These are phyloP conservation scores for Paedocypris micromegethes DNA, from an alignment of 2,797 vertebrate genomes.

Conservation along the genomic window DNA sequence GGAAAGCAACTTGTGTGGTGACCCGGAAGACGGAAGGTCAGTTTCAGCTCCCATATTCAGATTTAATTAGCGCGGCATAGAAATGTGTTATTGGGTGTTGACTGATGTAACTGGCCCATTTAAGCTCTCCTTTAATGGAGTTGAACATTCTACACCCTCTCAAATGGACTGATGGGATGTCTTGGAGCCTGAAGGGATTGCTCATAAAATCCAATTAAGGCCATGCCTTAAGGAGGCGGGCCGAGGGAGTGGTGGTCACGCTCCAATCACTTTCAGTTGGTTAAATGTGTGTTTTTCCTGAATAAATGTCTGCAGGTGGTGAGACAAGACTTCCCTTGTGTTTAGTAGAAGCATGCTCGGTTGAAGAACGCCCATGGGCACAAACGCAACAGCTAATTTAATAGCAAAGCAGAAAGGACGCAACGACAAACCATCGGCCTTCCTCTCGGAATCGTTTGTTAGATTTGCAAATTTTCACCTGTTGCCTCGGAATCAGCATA, in stretches of 20 bases:
- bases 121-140: conserved; percentile 33
- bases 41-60: conserved; percentile 22
- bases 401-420: conserved; percentile 1
- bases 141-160: conserved; percentile 22
- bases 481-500: conserved; percentile 24
- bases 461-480: conserved; percentile 6
- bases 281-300: conserved; percentile 38
- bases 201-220: conserved; percentile 44
- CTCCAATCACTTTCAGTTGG: conserved; percentile 20
- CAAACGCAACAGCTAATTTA: conserved; percentile 14
- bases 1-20: too few relatives aligned
- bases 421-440: too few relatives aligned
- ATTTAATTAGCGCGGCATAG: conserved; percentile 39
- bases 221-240: conserved; percentile 33
- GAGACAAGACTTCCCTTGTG: conserved; percentile 23
- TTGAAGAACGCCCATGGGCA: conserved; percentile 10
- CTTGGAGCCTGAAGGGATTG: conserved; percentile 35
- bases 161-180: conserved; percentile 31
- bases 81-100: conserved; percentile 38
- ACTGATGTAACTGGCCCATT: conserved; percentile 41
- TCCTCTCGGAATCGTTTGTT: background rate
- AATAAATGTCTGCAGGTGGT: conserved; percentile 34
- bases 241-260: conserved; percentile 29
- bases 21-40: background rate
- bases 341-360: conserved; percentile 8